These are phyloP conservation scores for Dryococelus australis DNA, from an alignment of 2,888 invertebrate genomes.

Conservation along the genomic window DNA sequence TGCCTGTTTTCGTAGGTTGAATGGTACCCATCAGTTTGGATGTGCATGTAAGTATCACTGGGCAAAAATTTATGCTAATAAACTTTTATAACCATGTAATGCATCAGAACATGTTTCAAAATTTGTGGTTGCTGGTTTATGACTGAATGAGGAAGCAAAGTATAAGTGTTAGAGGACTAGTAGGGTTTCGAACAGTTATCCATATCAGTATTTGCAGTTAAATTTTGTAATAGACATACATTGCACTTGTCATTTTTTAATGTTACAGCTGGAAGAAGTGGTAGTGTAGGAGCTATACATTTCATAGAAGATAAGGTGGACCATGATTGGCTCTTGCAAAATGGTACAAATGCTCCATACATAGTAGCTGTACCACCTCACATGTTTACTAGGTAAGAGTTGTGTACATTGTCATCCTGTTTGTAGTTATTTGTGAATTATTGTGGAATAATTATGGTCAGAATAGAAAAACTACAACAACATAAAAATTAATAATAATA, in stretches of 20 bases:
- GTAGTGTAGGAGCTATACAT: constrained; percentile 87
- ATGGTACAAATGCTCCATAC: constrained; percentile 80
- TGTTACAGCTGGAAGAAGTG: constrained; percentile 72
- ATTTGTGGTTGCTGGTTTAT: no score
- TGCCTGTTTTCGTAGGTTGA: constrained; percentile 88
- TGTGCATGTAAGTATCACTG: constrained; percentile 81
- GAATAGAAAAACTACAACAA: background rate
- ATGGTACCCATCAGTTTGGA: constrained; percentile 94
- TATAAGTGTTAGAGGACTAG: no score
- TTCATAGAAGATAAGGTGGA: constrained; percentile 71
- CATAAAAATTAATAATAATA: no score
- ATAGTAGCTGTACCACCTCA: constrained; percentile 74
- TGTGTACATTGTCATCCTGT: constrained; percentile 31
- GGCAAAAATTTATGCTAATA: background rate
- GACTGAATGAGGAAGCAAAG: no score
- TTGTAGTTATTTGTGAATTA: background rate
- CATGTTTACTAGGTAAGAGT: constrained; percentile 63
- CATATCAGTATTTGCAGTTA: no score
- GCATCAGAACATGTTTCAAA: no score
- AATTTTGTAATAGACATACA: no score
- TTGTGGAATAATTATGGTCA: background rate
- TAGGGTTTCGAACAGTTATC: no score
- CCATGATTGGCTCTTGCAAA: constrained; percentile 74
- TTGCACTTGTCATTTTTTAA: constrained; percentile 19
- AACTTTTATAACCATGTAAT: no score